These are phyloP conservation scores for Amblyjoppa fuscipennis DNA, from an alignment of 2,888 invertebrate genomes.

Conservation along the genomic window DNA sequence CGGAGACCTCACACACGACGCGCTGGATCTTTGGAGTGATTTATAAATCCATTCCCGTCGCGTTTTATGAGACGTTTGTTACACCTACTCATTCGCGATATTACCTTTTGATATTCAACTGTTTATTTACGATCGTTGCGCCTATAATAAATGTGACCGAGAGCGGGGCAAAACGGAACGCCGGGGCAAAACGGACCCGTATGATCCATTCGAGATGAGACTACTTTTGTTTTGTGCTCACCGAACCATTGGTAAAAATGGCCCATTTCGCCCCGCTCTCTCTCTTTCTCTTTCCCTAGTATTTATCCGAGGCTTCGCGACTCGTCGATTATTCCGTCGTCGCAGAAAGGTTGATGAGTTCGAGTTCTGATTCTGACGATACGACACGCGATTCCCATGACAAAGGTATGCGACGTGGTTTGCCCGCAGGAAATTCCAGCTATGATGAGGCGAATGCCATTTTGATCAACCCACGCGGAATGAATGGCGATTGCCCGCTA, in stretches of 20 bases:
- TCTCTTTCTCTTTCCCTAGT: not conserved
- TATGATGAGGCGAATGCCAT: slow-evolving; percentile 48
- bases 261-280: not conserved
- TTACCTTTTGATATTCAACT: slow-evolving; percentile 64
- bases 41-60: slow-evolving; percentile 63
- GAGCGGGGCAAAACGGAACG: too few species aligned
- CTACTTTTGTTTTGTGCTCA: not conserved
- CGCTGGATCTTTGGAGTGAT: slow-evolving; percentile 55
- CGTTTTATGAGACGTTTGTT: slow-evolving; percentile 62
- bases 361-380: not conserved
- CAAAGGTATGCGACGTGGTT: slow-evolving; percentile 20
- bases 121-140: slow-evolving; percentile 39
- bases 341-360: slow-evolving; percentile 26
- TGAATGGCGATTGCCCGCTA: slow-evolving; percentile 40
- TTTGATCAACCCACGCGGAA: slow-evolving; percentile 60
- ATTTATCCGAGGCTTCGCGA: slow-evolving; percentile 14
- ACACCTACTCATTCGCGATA: slow-evolving; percentile 51
- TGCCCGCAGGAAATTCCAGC: slow-evolving; percentile 29
- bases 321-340: slow-evolving; percentile 21
- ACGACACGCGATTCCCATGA: slow-evolving; percentile 35
- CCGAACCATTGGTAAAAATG: not conserved
- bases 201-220: not conserved
- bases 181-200: not conserved
- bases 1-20: slow-evolving; percentile 38
- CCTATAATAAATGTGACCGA: slow-evolving; percentile 6